A percentile compares a stretch with the other conserved stretches of the same genome.
These are phyloP conservation scores for Allolobophora icterica DNA, from an alignment of 2,888 invertebrate species.

Conservation along the genomic window DNA sequence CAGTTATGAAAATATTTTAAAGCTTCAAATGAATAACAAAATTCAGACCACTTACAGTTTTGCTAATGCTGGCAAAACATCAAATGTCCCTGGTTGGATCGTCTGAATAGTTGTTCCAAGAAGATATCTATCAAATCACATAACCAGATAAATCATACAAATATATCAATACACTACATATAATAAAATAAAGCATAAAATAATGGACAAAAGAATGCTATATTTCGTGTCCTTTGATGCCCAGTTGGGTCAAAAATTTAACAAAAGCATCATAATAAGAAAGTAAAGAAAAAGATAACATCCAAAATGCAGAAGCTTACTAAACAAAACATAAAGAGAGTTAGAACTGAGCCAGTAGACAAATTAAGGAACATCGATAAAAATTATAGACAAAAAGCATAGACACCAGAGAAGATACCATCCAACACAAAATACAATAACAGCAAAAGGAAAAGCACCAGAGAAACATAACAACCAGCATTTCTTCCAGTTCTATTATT, in stretches of 20 bases:
- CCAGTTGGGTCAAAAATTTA: no score
- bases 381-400: no score
- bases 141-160: background rate
- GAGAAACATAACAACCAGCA: background rate
- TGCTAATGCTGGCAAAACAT: conserved; percentile 3
- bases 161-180: background rate
- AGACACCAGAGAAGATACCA: no score
- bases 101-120: background rate
- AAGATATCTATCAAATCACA: conserved; percentile 19
- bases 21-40: background rate
- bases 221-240: no score
- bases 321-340: no score
- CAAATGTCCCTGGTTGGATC: conserved; percentile 24
- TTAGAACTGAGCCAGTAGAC: no score
- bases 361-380: no score
- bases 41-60: conserved; percentile 24
- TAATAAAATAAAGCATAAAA: background rate
- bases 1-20: background rate
- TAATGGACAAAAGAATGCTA: background rate
- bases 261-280: no score
- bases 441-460: background rate
- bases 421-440: background rate
- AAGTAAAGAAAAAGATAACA: no score
- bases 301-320: no score
- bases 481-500: background rate